These are phyloP conservation scores for Ooceraea biroi DNA, from an alignment of 1,140 invertebrate species.

Conservation along the genomic window DNA sequence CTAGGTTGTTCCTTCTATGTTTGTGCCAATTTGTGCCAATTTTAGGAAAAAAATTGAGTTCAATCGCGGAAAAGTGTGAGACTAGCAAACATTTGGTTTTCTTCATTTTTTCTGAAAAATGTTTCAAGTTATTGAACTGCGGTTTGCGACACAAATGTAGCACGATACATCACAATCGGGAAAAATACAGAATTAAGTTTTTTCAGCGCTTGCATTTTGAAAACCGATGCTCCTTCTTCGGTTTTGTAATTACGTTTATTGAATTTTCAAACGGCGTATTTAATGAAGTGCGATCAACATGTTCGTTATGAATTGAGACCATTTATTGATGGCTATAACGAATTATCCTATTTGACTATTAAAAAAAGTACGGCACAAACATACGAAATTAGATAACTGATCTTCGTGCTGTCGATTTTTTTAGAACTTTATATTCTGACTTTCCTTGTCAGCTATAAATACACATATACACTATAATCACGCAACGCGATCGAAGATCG, in stretches of 20 bases:
- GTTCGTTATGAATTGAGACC: no score
- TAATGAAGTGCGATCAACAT: no score
- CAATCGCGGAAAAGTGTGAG: no score
- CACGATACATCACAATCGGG: no score
- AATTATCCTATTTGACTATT: neutral
- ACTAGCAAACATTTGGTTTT: no score
- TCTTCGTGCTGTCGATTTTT: conserved; percentile 1
- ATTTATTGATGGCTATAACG: neutral
- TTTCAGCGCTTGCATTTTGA: neutral
- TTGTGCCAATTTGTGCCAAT: no score
- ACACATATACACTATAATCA: neutral
- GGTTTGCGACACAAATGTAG: no score
- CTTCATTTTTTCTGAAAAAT: no score
- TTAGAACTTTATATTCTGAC: neutral
- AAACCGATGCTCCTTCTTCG: neutral
- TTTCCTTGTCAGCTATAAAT: conserved; percentile 40
- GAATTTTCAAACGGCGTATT: neutral
- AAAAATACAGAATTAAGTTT: no score
- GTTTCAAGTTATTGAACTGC: no score
- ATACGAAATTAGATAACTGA: neutral
- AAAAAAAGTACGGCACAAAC: neutral
- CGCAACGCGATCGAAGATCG: conserved; percentile 28
- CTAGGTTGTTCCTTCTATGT: no score
- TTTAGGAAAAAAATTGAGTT: no score
- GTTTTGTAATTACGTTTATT: neutral